Percentiles rank a stretch among this genome's conserved stretches.
Conservation (phyloP, 2,888 invertebrate species). For the Sphinx pinastri region DNA sequence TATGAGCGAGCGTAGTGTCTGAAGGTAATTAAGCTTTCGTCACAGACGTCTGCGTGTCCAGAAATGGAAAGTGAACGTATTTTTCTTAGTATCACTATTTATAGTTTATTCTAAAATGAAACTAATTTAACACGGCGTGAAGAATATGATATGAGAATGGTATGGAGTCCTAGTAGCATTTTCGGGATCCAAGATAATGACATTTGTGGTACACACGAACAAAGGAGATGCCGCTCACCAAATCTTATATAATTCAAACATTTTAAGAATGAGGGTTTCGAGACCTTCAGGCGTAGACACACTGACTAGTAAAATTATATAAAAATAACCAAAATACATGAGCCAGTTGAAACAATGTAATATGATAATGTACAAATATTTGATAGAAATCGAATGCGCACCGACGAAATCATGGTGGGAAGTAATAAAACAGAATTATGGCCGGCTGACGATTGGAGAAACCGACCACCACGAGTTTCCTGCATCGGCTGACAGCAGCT, state of each 20-base stretch:
- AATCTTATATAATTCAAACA: too few relatives aligned
- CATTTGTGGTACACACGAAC: too few relatives aligned
- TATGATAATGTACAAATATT: conserved; percentile 38
- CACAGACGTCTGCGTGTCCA: conserved; percentile 30
- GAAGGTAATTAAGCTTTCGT: conserved; percentile 38
- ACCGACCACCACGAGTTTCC: conserved; percentile 51
- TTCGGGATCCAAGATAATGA: too few relatives aligned
- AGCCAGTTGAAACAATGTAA: not conserved
- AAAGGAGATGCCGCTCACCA: too few relatives aligned
- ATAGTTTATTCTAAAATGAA: conserved; percentile 11
- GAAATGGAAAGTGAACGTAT: conserved; percentile 24
- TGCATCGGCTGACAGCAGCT: conserved; percentile 39
- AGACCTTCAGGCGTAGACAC: not conserved
- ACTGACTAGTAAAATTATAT: not conserved
- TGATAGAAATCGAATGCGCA: conserved; percentile 42
- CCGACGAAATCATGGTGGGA: conserved; percentile 45
- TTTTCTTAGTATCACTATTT: conserved; percentile 9
- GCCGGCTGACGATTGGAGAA: conserved; percentile 46
- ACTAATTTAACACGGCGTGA: not conserved
- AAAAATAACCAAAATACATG: too few relatives aligned
- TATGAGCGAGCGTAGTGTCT: conserved; percentile 35
- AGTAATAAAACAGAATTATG: conserved; percentile 55
- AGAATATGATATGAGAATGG: too few relatives aligned
- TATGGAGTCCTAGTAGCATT: too few relatives aligned
- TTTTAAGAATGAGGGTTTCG: too few relatives aligned